Percentiles rank a stretch among this genome's conserved stretches.
Conservation (phyloP, 2,113 vertebrate species). For the Tragelaphus scriptus region DNA sequence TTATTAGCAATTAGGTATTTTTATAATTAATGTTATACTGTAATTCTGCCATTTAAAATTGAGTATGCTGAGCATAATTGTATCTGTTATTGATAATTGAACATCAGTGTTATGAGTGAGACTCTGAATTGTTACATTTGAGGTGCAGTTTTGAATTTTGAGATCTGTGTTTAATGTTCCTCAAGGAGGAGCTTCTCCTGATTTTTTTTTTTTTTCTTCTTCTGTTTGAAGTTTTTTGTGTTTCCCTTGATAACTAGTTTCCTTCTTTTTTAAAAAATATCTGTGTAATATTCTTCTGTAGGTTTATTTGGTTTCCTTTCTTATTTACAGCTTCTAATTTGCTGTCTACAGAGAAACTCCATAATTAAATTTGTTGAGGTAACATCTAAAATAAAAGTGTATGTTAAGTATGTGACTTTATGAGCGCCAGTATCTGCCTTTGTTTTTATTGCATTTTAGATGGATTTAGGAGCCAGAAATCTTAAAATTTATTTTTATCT, state of each 20-base stretch:
- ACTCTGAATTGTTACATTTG: neutral
- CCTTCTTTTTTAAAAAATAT: neutral
- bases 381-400: neutral
- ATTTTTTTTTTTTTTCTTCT: neutral
- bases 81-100: neutral
- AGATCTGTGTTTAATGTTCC: neutral
- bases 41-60: neutral
- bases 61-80: neutral
- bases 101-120: neutral
- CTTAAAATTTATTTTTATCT: neutral
- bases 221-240: neutral
- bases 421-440: neutral
- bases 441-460: neutral
- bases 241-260: neutral
- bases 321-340: neutral
- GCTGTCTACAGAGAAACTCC: neutral
- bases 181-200: neutral
- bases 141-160: neutral
- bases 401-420: neutral
- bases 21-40: neutral
- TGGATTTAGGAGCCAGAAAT: neutral
- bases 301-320: neutral
- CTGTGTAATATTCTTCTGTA: neutral
- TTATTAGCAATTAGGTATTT: neutral
- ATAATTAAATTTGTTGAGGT: neutral